phyloP scores from a whole-genome alignment of 2,797 vertebrate species.

The Sebastes elongatus region DNA sequence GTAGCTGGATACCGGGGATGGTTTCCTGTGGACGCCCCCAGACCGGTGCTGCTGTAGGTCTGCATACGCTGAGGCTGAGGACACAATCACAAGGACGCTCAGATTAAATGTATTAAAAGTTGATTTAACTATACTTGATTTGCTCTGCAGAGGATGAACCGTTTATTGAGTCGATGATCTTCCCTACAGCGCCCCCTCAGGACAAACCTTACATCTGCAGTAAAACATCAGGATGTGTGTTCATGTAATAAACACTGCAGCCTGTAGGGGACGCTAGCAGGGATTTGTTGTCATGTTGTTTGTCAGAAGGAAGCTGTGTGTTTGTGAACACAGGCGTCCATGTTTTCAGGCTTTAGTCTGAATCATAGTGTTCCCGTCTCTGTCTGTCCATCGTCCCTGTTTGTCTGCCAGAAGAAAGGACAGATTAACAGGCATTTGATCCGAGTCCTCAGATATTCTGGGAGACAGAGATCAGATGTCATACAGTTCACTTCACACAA shows the following conservation, averaged over 20 bases:
- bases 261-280: background rate
- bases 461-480: constrained; percentile 74
- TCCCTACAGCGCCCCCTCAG: background rate
- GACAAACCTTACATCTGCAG: background rate
- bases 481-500: constrained; percentile 70
- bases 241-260: background rate
- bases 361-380: background rate
- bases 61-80: constrained; percentile 87
- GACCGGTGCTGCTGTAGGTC: constrained; percentile 83
- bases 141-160: background rate
- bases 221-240: background rate
- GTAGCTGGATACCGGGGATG: constrained; percentile 75
- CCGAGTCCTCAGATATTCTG: constrained; percentile 68
- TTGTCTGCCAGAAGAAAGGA: constrained; percentile 20
- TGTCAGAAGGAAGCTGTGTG: background rate
- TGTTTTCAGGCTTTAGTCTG: background rate
- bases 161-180: background rate
- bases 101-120: background rate
- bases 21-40: constrained; percentile 46
- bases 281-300: background rate
- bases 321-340: background rate
- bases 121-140: background rate
- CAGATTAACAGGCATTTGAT: constrained; percentile 71
- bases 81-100: background rate
- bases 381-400: background rate